Evolutionary conservation across 2,797 vertebrate species (phyloP).

Genomic region (Brachymystax lenok): DNA sequence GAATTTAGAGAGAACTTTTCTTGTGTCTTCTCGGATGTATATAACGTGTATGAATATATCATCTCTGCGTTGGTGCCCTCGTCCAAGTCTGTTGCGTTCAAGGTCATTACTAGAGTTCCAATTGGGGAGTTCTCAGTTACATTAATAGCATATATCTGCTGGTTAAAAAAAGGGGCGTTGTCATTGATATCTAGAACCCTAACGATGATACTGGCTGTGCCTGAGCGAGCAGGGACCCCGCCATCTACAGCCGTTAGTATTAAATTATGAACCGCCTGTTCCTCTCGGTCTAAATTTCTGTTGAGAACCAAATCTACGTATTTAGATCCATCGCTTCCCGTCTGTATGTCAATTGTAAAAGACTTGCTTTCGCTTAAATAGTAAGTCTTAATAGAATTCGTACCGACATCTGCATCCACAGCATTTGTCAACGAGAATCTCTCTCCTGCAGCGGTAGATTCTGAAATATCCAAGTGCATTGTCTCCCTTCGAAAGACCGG

Average conservation of each 20-base stretch:
- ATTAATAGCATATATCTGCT: conserved; percentile 69
- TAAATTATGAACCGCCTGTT: conserved; percentile 70
- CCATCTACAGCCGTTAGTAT: conserved; percentile 80
- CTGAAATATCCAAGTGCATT: conserved; percentile 80
- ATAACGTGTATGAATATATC: conserved; percentile 73
- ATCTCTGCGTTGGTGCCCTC: conserved; percentile 73
- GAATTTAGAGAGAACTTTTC: conserved; percentile 78
- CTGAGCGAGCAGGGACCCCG: conserved; percentile 75
- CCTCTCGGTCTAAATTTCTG: conserved; percentile 78
- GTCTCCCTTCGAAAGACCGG: conserved; percentile 80
- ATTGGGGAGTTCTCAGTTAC: conserved; percentile 71
- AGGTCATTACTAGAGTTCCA: conserved; percentile 71
- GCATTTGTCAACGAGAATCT: conserved; percentile 82
- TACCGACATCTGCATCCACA: conserved; percentile 82
- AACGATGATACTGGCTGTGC: conserved; percentile 77
- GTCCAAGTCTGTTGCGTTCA: conserved; percentile 79
- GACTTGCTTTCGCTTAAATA: conserved; percentile 77
- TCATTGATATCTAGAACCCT: conserved; percentile 84
- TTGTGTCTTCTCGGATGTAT: conserved; percentile 81
- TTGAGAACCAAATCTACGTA: conserved; percentile 81
- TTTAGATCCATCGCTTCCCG: conserved; percentile 77
- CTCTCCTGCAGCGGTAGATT: conserved; percentile 78
- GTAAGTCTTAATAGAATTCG: conserved; percentile 83
- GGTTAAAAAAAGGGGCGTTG: conserved; percentile 76
- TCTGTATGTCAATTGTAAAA: conserved; percentile 80